Percentiles rank a stretch among this genome's conserved stretches.
These are phyloP conservation scores for Serranus cabrilla DNA, from an alignment of 2,797 vertebrate genomes.

Conservation along the genomic window DNA sequence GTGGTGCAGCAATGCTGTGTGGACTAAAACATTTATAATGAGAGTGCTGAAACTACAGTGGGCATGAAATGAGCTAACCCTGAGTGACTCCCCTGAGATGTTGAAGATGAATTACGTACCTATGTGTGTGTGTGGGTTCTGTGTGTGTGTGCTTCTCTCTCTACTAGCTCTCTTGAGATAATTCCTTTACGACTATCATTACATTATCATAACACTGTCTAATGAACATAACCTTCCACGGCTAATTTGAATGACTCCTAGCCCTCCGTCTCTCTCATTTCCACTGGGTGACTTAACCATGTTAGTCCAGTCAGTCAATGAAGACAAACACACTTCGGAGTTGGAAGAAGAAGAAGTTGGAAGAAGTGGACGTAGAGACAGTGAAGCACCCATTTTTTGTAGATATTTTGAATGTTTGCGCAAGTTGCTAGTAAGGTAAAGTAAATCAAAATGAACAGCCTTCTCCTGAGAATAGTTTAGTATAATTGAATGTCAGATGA, in stretches of 20 bases:
- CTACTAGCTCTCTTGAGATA: constrained; percentile 16
- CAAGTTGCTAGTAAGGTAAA: too few relatives aligned
- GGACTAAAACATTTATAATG: constrained; percentile 35
- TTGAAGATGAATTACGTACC: constrained; percentile 26
- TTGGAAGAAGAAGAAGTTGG: too few relatives aligned
- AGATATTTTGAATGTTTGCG: too few relatives aligned
- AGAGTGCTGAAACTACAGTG: constrained; percentile 35
- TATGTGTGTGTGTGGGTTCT: neutral
- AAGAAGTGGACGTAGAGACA: too few relatives aligned
- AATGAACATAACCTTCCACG: constrained; percentile 53
- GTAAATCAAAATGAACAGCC: too few relatives aligned
- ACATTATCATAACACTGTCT: constrained; percentile 54
- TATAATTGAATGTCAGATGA: too few relatives aligned
- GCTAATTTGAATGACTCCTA: constrained; percentile 50
- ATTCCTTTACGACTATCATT: constrained; percentile 45
- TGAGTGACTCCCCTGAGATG: constrained; percentile 43
- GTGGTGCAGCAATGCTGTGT: constrained; percentile 18
- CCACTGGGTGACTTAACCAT: constrained; percentile 45
- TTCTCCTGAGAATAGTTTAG: too few relatives aligned
- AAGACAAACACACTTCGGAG: constrained; percentile 36
- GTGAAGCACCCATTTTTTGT: too few relatives aligned
- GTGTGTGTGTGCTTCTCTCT: neutral
- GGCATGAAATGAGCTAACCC: constrained; percentile 44
- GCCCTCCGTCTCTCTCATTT: constrained; percentile 34
- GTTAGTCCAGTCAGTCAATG: constrained; percentile 51